Base-by-base conservation (phyloP, 2,888 invertebrate species). In the Acronicta leporina region DNA sequence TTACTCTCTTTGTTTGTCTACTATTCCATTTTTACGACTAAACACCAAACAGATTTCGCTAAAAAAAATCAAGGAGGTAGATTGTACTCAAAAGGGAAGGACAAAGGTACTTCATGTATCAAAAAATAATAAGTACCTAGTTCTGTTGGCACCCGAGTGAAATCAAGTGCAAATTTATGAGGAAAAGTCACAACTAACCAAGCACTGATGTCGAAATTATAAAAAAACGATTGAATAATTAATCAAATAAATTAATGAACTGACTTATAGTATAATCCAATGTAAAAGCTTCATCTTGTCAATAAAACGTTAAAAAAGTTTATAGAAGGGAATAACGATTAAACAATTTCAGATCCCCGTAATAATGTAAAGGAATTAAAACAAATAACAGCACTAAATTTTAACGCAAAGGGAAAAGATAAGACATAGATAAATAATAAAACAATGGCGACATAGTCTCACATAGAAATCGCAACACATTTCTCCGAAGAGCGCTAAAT, bases 401-500 rank as follows among this genome's bases (percentile, higher is more conserved):
- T 25, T 30, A 8, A 16, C 5, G 41, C 44, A 46, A 62, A 53
- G 30, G 6, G 13, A 54, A 55, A 40, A 52, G 14, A 55, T 38
- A 55, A 48, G 43, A 47, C 44, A 11, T 16, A 54, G 41, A 55
- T 47, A 48, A 54, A 48, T 48, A 67, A 55, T 25, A 55, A 61
- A 61, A 67, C 62, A 61, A 67, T 55, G 16, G 40, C 13, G 16
- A 66, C 52, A 51, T 13, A 49, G 33, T 46, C 30, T 49, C 40
- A 47, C 54, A 51, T 35, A 47, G 9, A 35, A 68, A 40, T 56
- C 45, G 52, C 43, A 57, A 47, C 50, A 61, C 49, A 57, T 33
- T 68, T 68, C 70, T 69, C 20, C 49, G 59, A 60, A 59, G 42
- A 59, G 41, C 33, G 49, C 61, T 70, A 66, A 70, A 71, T 71